Conservation (phyloP, 2,113 vertebrate genomes). For the Gorsachius goisagi region DNA sequence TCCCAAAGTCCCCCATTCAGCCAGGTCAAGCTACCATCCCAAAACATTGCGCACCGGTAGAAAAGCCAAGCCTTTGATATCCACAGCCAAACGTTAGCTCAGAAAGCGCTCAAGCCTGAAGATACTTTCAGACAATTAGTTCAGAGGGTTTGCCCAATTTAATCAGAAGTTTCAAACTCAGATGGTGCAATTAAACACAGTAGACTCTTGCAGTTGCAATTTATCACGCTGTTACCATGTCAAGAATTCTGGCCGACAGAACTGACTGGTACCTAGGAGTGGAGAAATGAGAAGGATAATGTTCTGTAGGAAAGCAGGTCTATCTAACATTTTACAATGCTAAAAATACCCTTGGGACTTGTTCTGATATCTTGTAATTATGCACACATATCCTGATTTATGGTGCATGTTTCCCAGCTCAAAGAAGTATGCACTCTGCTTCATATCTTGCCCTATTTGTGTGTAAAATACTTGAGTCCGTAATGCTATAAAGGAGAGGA, state of each 20-base stretch:
- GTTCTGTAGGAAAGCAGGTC: constrained; percentile 31
- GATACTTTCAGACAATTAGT: constrained; percentile 31
- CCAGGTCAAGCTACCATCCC: not conserved
- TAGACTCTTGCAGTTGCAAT: constrained; percentile 5
- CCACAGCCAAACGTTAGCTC: not conserved
- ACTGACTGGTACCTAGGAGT: not conserved
- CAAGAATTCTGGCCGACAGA: constrained; percentile 18
- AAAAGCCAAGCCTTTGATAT: not conserved
- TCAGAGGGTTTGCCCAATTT: constrained; percentile 30
- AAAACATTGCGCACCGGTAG: not conserved
- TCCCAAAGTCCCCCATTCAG: not conserved
- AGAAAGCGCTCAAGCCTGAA: not conserved
- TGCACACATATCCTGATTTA: constrained; percentile 65
- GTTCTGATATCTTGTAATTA: constrained; percentile 69
- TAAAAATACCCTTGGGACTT: constrained; percentile 57
- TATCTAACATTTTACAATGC: constrained; percentile 28
- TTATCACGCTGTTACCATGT: not conserved
- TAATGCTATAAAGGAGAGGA: constrained; percentile 71
- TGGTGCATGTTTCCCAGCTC: constrained; percentile 64
- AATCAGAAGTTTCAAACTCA: constrained; percentile 46
- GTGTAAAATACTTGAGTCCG: constrained; percentile 61
- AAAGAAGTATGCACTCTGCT: constrained; percentile 51
- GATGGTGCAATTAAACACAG: constrained; percentile 52
- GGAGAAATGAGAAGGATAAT: constrained; percentile 39
- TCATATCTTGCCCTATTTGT: constrained; percentile 50